Base-by-base conservation (phyloP, 1,140 invertebrate genomes). In the Caenorhabditis elegans region DNA sequence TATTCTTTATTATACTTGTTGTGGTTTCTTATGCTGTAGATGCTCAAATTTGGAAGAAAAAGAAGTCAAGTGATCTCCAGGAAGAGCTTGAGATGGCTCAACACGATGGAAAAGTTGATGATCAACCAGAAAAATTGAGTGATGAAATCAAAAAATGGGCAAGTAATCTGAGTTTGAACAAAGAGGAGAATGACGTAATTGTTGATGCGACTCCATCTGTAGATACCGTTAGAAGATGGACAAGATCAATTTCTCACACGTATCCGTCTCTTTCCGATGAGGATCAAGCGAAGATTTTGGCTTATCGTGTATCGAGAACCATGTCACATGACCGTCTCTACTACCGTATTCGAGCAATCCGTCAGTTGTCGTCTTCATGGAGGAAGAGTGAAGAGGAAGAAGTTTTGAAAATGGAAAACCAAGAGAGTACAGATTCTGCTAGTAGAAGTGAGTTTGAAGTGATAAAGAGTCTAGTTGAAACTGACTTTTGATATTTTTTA, bases 1-100 rank as follows among this genome's bases (percentile, higher is more conserved):
- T 91, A 1, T 92, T 92, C 84, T 92, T 92, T 86, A 91, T 91
- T 6, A 78, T 90, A 19, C 92, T 92, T 55, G 92, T 92, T 34
- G 31, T 91, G 2, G 90, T 90, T 5, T 92, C 92, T 15, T 92
- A 92, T 28, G 51, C 53, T 8, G 49, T 76, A 1, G 81, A 82
- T 51, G 28, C 53, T 48, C 26, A 82, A 43, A 39, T 82, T 10
- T 65, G 76, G 36, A 65, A 55, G 39, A 81, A 47, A 17, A 75
- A 24, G 19, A 36, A 28, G 22, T 31, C 31, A 76, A 15, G 39
- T 4, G 36, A 81, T 34, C 55, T 81, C 8, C 55, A 39, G 2
- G 60, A 81, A 53, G 51, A 76, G 11, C 65, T 81, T 11, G 60
- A 81, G 60, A 3, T 81, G 39, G 70, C 46, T n/a, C 47, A 46